Evolutionary conservation across 2,113 vertebrate genomes (phyloP).

Genomic region (Natator depressus): DNA sequence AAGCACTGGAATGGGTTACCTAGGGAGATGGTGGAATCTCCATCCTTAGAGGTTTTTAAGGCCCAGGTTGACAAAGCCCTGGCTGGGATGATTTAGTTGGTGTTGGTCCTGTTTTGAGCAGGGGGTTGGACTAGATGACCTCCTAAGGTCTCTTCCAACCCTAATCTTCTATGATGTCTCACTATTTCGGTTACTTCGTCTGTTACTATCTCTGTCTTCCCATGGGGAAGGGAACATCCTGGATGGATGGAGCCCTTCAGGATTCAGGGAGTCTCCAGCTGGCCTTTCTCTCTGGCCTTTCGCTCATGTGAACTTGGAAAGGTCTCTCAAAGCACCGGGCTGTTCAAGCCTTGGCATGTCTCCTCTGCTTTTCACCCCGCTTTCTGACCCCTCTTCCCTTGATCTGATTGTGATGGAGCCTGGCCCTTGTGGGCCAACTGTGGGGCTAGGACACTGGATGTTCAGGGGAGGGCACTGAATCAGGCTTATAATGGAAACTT

Average conservation of each 20-base stretch:
- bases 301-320: not conserved
- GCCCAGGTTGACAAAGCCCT: too few species aligned
- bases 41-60: too few species aligned
- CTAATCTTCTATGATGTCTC: too few species aligned
- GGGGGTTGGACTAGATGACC: too few species aligned
- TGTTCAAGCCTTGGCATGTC: rapidly evolving
- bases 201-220: not conserved
- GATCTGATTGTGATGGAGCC: rapidly evolving
- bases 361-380: rapidly evolving
- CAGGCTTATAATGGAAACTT: not conserved
- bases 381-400: rapidly evolving
- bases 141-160: too few species aligned
- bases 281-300: not conserved
- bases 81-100: too few species aligned
- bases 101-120: too few species aligned
- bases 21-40: too few species aligned
- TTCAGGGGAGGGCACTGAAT: not conserved
- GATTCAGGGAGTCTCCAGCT: not conserved
- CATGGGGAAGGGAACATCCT: not conserved
- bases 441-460: not conserved
- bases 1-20: too few species aligned
- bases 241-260: too few species aligned
- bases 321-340: rapidly evolving
- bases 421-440: not conserved
- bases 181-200: not conserved